phyloP scores from a whole-genome alignment of 2,797 vertebrate genomes.

The Clarias fuscus region DNA sequence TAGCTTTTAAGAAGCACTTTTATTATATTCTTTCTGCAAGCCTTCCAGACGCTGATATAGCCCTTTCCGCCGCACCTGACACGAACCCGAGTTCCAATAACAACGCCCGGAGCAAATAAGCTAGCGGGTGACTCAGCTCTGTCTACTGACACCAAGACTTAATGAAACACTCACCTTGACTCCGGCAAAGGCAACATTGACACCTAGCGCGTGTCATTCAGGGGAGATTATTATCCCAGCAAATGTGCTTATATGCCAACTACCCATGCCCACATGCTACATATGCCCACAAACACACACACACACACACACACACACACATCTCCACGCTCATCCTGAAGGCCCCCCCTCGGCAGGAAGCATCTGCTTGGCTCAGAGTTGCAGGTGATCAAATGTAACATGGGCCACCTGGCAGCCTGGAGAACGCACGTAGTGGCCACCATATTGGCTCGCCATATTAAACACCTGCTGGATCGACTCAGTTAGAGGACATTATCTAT shows the following conservation, averaged over 20 bases:
- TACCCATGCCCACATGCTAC: too few relatives aligned
- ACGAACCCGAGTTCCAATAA: neutral
- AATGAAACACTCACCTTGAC: slow-evolving; percentile 55
- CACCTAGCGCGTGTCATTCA: slow-evolving; percentile 42
- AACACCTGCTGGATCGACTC: slow-evolving; percentile 58
- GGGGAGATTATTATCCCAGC: slow-evolving; percentile 38
- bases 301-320: slow-evolving; percentile 39
- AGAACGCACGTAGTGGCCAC: slow-evolving; percentile 56
- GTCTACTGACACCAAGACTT: slow-evolving; percentile 44
- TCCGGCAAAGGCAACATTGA: slow-evolving; percentile 38
- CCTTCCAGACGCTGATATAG: neutral
- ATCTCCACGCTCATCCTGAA: slow-evolving; percentile 23
- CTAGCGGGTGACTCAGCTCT: slow-evolving; percentile 35
- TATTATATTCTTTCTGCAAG: neutral
- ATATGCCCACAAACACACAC: neutral
- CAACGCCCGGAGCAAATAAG: neutral
- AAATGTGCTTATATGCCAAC: slow-evolving; percentile 8
- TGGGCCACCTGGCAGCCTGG: slow-evolving; percentile 64
- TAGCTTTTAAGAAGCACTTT: neutral
- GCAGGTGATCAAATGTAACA: slow-evolving; percentile 66
- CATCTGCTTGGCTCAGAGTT: slow-evolving; percentile 65
- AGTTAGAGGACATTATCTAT: slow-evolving; percentile 32
- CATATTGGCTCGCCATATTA: slow-evolving; percentile 52
- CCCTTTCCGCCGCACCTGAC: neutral
- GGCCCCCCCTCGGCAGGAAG: slow-evolving; percentile 53